phyloP scores from a whole-genome alignment of 2,113 vertebrate genomes.

The Philantomba maxwellii region DNA sequence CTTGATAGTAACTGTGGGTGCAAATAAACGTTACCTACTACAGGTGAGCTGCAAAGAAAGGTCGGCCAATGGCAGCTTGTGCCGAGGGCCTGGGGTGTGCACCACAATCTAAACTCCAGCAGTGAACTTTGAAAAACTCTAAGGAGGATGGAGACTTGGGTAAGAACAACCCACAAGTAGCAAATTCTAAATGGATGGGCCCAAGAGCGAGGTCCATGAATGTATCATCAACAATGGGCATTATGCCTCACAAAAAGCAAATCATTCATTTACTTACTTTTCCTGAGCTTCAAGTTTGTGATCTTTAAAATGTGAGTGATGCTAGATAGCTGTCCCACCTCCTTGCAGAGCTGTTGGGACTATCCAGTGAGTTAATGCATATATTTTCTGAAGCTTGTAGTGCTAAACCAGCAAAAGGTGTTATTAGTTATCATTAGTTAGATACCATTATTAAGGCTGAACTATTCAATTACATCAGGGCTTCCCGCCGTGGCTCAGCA shows the following conservation, averaged over 20 bases:
- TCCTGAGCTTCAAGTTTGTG: neutral
- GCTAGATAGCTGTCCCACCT: neutral
- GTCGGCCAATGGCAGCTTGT: accelerated
- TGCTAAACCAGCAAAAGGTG: neutral
- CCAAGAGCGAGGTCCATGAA: accelerated
- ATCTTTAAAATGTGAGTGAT: neutral
- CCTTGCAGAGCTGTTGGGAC: neutral
- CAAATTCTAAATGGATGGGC: neutral
- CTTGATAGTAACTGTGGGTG: neutral
- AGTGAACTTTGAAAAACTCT: neutral
- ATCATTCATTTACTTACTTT: neutral
- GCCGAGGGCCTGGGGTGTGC: accelerated
- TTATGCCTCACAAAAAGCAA: neutral
- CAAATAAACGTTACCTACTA: accelerated
- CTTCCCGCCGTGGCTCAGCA: neutral
- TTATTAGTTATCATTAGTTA: too few species aligned
- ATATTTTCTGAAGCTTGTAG: neutral
- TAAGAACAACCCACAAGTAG: neutral
- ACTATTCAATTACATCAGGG: accelerated
- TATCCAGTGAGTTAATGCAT: accelerated
- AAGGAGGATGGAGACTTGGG: neutral
- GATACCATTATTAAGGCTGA: neutral
- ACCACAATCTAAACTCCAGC: neutral
- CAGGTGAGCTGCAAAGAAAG: neutral
- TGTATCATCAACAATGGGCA: too few species aligned